Evolutionary conservation across 2,797 vertebrate species (phyloP), one percentile per base, ranked within the genome.

Genomic region (Peromyscus attwateri): DNA sequence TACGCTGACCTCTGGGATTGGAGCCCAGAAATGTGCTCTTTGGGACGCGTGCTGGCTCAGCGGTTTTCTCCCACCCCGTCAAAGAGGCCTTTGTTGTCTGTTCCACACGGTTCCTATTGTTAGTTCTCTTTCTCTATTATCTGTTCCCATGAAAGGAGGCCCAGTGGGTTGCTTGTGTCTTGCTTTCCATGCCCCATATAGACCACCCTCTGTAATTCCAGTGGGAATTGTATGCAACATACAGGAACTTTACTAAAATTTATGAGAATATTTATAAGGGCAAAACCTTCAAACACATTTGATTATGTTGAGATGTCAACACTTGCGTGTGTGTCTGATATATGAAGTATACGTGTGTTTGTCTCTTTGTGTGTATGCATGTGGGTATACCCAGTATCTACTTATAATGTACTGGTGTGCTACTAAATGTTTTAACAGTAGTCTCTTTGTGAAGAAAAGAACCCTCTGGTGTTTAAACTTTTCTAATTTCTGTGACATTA

Each of bases 1-100:
- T 87, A 12, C 91, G 80, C 95, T 95, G 93, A 81, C 76, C 40
- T 11, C 37, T 91, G 5, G 60, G 87, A 87, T 95, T 52, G 87
- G 57, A 92, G 89, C 57, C 37, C 37, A 75, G 31, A 82, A 82
- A 57, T 60, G 60, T 88, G 34, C 43, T 73, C 79, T 23, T 7
- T 13, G 91, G 57, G 23, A 23, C 13, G 46, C 80, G 84, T 80
- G 75, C 75, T 92, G 66, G 11, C 40, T 95, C 52, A 91, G 94
- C 60, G 21, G 12, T 77, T 91, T 27, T 10, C 66, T 40, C 23
- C 13, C 5, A 68, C 49, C 13, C 83, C 37, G 77, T 95, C 88
- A 90, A 64, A 87, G 89, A 91, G 60, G 83, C n/a, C 27, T 95
- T 87, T 89, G 87, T 94, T 93, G 29, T 34, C 21, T 17, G 13